Conservation (phyloP, 2,888 invertebrate genomes). For the Cryptocheilus praepositus region DNA sequence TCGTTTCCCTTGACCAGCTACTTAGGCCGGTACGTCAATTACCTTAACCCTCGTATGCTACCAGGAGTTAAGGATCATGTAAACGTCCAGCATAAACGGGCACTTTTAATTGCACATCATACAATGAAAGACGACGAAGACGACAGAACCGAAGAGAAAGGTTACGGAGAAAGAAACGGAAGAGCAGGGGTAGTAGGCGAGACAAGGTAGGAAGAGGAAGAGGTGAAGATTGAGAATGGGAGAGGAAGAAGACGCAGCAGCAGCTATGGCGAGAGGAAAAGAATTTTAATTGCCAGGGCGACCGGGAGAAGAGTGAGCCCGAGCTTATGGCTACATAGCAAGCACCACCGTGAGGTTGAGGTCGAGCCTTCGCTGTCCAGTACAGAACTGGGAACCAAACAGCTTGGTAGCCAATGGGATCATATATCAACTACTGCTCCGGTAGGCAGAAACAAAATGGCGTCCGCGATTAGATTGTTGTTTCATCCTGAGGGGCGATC, state of each 20-base stretch:
- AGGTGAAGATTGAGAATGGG: constrained; percentile 35
- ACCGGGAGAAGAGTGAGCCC: constrained; percentile 46
- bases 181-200: constrained; percentile 13
- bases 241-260: constrained; percentile 57
- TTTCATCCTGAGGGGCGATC: constrained; percentile 44
- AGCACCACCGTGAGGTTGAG: constrained; percentile 62
- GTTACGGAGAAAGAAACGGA: constrained; percentile 7
- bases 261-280: constrained; percentile 62
- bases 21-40: constrained; percentile 56
- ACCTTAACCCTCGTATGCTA: constrained; percentile 50
- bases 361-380: constrained; percentile 56
- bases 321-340: constrained; percentile 60
- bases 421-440: constrained; percentile 72
- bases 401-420: constrained; percentile 73
- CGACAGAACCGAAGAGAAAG: constrained; percentile 15
- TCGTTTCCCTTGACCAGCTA: constrained; percentile 59
- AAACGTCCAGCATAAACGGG: constrained; percentile 47
- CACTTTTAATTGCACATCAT: constrained; percentile 55
- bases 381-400: constrained; percentile 66
- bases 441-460: constrained; percentile 68
- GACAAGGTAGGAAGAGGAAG: constrained; percentile 22
- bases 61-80: constrained; percentile 59
- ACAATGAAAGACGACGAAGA: constrained; percentile 35
- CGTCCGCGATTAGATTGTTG: constrained; percentile 59
- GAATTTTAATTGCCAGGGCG: constrained; percentile 71